Percentiles rank a stretch among this genome's conserved stretches.
phyloP scores from a whole-genome alignment of 2,113 vertebrate species.

The Emydocephalus ijimae region DNA sequence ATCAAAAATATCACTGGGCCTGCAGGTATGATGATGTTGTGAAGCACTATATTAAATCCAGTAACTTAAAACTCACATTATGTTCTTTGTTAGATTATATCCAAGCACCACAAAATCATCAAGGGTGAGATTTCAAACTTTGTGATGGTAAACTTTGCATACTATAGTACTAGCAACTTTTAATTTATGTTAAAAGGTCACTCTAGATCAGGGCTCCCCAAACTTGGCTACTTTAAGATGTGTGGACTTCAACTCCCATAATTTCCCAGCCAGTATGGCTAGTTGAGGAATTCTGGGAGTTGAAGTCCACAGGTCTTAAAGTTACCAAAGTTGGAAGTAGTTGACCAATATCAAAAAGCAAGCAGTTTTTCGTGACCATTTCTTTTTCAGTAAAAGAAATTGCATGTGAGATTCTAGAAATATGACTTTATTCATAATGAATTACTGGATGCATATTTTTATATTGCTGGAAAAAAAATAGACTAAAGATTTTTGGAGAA shows the following conservation, averaged over 20 bases:
- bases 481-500: neutral
- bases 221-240: neutral
- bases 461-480: neutral
- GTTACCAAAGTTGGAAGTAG: neutral
- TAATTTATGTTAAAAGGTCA: neutral
- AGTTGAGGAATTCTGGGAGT: neutral
- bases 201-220: neutral
- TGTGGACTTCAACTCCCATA: neutral
- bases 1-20: neutral
- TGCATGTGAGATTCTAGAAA: neutral
- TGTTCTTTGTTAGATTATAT: neutral
- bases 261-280: neutral
- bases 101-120: neutral
- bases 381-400: neutral
- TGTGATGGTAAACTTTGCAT: neutral
- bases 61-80: conserved; percentile 4
- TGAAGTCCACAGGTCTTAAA: neutral
- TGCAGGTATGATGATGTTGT: neutral
- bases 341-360: neutral
- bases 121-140: neutral
- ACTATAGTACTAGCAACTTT: neutral
- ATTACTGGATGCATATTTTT: neutral
- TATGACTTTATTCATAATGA: neutral
- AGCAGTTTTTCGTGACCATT: neutral
- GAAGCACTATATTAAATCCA: conserved; percentile 32